A percentile compares a stretch with the other conserved stretches of the same genome.
These are phyloP conservation scores for Zaprionus lachaisei DNA, from an alignment of 1,140 invertebrate genomes.

Conservation along the genomic window DNA sequence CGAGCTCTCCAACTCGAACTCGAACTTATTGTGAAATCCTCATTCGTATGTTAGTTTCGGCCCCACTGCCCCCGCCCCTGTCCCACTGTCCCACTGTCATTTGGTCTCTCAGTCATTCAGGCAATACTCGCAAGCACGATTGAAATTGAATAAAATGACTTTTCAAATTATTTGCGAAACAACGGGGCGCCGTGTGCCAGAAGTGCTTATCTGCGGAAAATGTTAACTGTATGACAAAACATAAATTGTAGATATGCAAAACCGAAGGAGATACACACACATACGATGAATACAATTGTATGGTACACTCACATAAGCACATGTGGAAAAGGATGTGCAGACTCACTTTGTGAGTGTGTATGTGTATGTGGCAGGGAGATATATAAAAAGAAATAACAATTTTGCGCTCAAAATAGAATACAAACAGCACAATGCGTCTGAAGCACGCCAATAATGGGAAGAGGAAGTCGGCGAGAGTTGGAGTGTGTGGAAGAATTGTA, in stretches of 20 bases:
- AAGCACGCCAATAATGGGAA: constrained; percentile 35
- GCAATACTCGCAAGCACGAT: constrained; percentile 52
- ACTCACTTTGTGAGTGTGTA: constrained; percentile 5
- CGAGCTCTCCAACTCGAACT: constrained; percentile 1
- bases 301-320: constrained; percentile 7
- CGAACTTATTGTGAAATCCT: constrained; percentile 49
- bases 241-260: constrained; percentile 80
- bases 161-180: constrained; percentile 75
- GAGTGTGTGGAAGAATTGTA: neutral
- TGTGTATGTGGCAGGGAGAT: neutral
- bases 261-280: constrained; percentile 32
- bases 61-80: neutral
- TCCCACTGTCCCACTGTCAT: neutral
- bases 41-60: constrained; percentile 52
- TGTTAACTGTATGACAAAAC: constrained; percentile 77
- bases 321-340: constrained; percentile 21
- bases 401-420: constrained; percentile 75
- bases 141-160: constrained; percentile 77
- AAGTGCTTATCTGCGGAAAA: constrained; percentile 78
- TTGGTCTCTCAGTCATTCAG: neutral
- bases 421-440: constrained; percentile 60
- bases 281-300: constrained; percentile 17
- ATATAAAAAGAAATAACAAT: constrained; percentile 77
- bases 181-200: constrained; percentile 55
- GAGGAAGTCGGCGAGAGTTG: neutral